Conservation (phyloP, 1,140 invertebrate genomes). For the Campodea augens region DNA sequence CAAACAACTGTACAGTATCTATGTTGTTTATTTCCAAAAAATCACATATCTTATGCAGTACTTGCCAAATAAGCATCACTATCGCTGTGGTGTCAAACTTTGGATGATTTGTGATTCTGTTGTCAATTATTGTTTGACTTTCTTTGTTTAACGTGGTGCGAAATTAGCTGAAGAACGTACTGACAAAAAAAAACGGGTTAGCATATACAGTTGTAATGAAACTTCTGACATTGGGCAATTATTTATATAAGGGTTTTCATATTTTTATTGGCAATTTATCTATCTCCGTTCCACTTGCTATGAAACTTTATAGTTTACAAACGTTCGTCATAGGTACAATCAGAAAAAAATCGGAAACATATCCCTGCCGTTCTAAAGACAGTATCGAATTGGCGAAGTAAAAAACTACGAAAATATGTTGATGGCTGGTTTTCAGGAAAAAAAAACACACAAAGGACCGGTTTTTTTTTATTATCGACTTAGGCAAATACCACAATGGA, state of each 20-base stretch:
- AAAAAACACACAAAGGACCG: neutral
- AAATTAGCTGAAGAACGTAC: constrained; percentile 10
- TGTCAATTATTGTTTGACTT: constrained; percentile 15
- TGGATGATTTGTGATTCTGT: constrained; percentile 16
- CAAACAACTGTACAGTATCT: no score
- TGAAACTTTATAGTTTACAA: neutral
- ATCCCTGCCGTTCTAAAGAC: neutral
- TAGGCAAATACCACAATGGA: neutral
- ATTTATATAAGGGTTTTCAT: constrained; percentile 17
- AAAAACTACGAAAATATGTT: neutral
- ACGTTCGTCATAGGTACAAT: neutral
- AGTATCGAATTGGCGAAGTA: neutral
- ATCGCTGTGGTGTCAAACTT: constrained; percentile 17
- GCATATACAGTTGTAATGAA: constrained; percentile 14
- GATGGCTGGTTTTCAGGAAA: neutral
- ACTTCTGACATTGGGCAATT: constrained; percentile 16
- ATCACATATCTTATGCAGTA: constrained; percentile 14
- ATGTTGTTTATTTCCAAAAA: constrained; percentile 14
- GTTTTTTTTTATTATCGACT: neutral
- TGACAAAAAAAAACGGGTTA: constrained; percentile 15
- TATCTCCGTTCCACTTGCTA: neutral
- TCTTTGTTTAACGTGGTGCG: constrained; percentile 14
- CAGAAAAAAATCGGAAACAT: neutral
- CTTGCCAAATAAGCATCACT: constrained; percentile 17
- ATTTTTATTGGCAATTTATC: constrained; percentile 14